Evolutionary conservation across 2,888 invertebrate genomes (phyloP), one percentile per base, ranked within the genome.

Genomic region (Muschampia plurimacula): DNA sequence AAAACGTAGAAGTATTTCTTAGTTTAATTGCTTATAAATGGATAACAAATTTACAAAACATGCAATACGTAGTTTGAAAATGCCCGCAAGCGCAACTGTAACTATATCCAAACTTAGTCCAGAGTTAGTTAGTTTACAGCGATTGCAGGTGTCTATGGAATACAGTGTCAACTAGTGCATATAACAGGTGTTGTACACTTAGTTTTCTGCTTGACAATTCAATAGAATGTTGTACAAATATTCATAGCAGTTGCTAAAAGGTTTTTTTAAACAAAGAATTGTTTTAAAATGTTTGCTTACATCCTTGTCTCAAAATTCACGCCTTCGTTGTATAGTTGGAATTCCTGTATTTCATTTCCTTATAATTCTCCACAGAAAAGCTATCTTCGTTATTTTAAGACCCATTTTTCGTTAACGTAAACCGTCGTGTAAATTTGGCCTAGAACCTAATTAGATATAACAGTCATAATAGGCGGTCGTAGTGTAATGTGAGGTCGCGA

Each of bases 131-230:
- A 69, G 69, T 69, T 69, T 55, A 32, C 32, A 41, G 55, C 55
- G 36, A 55, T 69, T 69, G 55, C 69, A 64, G 52, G 69, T 69
- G 63, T 64, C 64, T 70, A 70, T 70, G 64, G 64, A 64, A 70
- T 65, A 70, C 41, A 55, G 15, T 64, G 55, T 64, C 64, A 62
- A 69, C 63, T 69, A 63, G 41, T n/a, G 69, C 69, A 49, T 63
- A 41, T 63, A 69, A 69, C 12, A 55, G 52, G 41, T 64, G 49
- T 36, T 69, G 63, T 63, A 28, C 49, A 49, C 65, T 36, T 65
- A 49, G 36, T 55, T 55, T 41, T 13, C 52, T 28, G n/a, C 39
- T 69, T 68, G 13, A 10, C 22, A 55, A 22, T 49, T 28, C 52
- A 39, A 55, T 22, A 67, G 15, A 57, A 28, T 57, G 28, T 57